Evolutionary conservation across 2,888 invertebrate genomes (phyloP).

Genomic region (Proisotoma minuta): DNA sequence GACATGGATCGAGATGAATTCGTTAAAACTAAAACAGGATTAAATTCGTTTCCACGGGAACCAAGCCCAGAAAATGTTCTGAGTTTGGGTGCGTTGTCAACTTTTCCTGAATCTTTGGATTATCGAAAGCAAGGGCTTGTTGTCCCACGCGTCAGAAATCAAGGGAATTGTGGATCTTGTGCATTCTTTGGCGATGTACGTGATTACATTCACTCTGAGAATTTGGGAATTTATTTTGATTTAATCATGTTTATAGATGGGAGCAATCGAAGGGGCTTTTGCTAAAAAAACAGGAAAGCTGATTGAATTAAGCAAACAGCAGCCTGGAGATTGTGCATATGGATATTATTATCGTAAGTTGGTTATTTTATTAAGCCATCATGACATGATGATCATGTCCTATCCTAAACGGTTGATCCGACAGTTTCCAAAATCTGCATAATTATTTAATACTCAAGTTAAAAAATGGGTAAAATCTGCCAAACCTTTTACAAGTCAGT

Average conservation of each 20-base stretch:
- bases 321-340: slow-evolving; percentile 1
- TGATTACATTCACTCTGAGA: not conserved
- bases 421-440: too few relatives aligned
- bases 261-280: not conserved
- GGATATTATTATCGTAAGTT: not conserved
- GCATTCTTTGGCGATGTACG: not conserved
- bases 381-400: too few relatives aligned
- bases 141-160: not conserved
- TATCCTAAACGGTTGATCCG: too few relatives aligned
- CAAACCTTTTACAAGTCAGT: too few relatives aligned
- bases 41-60: too few relatives aligned
- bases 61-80: not conserved
- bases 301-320: not conserved
- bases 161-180: not conserved
- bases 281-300: slow-evolving; percentile 1
- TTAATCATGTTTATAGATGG: not conserved
- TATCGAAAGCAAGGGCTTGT: not conserved
- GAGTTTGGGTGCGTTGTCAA: not conserved
- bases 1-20: not conserved
- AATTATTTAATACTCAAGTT: too few relatives aligned
- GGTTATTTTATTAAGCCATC: too few relatives aligned
- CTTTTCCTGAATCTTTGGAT: not conserved
- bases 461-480: too few relatives aligned
- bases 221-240: not conserved
- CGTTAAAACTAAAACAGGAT: not conserved